phyloP scores from a whole-genome alignment of 2,113 vertebrate species.

The Nestor notabilis region DNA sequence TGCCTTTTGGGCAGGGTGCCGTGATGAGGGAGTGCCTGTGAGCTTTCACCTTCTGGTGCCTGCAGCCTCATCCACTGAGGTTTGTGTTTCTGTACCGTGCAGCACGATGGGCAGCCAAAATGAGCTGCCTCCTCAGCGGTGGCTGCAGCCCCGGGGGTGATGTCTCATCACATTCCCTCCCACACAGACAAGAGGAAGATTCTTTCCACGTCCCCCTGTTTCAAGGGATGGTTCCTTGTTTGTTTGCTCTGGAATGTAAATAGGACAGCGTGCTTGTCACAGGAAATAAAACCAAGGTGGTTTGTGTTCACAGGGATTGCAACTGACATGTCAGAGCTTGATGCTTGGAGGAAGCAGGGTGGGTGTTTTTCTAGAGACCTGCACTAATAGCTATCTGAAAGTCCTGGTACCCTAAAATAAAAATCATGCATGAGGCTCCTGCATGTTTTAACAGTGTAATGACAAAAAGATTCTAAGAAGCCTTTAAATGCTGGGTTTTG shows the following conservation, averaged over 20 bases:
- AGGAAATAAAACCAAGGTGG: not conserved
- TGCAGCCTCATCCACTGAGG: not conserved
- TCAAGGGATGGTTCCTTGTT: not conserved
- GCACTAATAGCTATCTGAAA: not conserved
- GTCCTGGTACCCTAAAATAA: not conserved
- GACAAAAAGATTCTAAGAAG: not conserved
- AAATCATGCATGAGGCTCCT: not conserved
- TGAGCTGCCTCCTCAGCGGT: not conserved
- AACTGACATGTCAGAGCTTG: not conserved
- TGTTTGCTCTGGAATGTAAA: not conserved
- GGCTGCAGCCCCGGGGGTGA: not conserved
- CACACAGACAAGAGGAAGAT: not conserved
- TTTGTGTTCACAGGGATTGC: not conserved
- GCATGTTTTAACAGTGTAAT: not conserved
- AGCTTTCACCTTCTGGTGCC: not conserved
- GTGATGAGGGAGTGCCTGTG: accelerated
- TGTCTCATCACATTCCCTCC: not conserved
- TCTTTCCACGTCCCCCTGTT: not conserved
- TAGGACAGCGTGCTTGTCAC: constrained; percentile 1
- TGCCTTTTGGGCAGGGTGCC: not conserved
- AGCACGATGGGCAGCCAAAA: accelerated
- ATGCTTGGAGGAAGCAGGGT: not conserved
- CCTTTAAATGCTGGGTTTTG: not conserved
- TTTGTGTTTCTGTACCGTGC: accelerated
- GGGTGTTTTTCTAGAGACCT: not conserved